Base-by-base conservation (phyloP, 2,113 vertebrate species). In the Channa argus region DNA sequence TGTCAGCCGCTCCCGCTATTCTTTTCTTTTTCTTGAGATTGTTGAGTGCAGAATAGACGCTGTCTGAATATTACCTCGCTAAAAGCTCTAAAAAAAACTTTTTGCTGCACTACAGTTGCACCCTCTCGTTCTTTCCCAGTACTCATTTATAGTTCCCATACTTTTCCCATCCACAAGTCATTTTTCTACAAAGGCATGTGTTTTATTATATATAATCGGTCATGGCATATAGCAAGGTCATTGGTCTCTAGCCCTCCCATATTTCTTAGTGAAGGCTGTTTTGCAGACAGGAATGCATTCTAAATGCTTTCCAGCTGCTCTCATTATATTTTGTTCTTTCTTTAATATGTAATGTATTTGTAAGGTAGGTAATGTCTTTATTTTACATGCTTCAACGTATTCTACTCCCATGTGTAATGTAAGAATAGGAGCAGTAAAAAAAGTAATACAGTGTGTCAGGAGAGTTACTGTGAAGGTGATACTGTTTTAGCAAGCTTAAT, bases 291-390 rank as follows among this genome's bases (percentile, higher is more conserved):
- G 88, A 92, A 87, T 87, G 79, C 49, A 68, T 59, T 43, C 55
- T 90, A 92, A 94, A 84, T 74, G 70, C 70, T 91, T 24, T 85
- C 92, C 90, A 93, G 89, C 90, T 94, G 92, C 69, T 82, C 63
- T 75, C 64, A 67, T 77, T 80, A 58, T 36, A 70, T 72, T 15
- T 6, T 47, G 34, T 51, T 74, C 13, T 74, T 75, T 86, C 55
- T 71, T 58, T 38, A 36, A 9, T 52, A 34, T 67, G 24, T 38
- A 56, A 41, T 83, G 46, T 65, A 44, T 80, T 15, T 77, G 64
- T 61, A 71, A 69, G 67, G 36, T 52, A 38, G 38, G 43, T 39
- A 43, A 46, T 56, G 24, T 65, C 15, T 68, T 4, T 53, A 4
- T 64, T 69, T 80, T 71, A 79, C 58, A 58, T 73, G 66, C 43